A percentile compares a stretch with the other conserved stretches of the same genome.
Conservation (phyloP, 2,888 invertebrate species). For the Geotrupes spiniger region DNA sequence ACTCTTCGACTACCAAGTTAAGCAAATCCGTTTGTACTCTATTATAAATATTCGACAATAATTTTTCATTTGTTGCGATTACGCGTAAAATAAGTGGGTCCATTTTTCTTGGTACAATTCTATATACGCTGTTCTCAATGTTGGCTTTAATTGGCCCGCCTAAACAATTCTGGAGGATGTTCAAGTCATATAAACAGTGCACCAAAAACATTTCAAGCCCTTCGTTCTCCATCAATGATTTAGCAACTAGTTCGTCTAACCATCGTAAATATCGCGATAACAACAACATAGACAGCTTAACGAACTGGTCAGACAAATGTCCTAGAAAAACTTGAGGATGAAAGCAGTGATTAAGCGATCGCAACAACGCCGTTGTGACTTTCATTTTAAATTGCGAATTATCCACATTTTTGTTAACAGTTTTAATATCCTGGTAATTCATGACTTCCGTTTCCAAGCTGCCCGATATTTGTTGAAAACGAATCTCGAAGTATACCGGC, state of each 20-base stretch:
- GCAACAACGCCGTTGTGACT: constrained; percentile 55
- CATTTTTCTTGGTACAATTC: constrained; percentile 35
- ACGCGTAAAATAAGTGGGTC: constrained; percentile 33
- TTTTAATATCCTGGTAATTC: constrained; percentile 24
- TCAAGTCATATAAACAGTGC: constrained; percentile 15
- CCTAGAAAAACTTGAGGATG: constrained; percentile 73
- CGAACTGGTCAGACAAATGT: constrained; percentile 78
- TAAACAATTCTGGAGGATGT: constrained; percentile 13
- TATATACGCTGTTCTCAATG: constrained; percentile 35
- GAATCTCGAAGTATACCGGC: constrained; percentile 94
- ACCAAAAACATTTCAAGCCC: constrained; percentile 16
- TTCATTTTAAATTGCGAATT: constrained; percentile 49
- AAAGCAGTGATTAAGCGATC: constrained; percentile 61
- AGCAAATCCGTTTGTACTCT: constrained; percentile 36
- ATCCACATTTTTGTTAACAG: not conserved
- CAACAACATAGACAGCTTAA: constrained; percentile 84
- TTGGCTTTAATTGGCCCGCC: constrained; percentile 12
- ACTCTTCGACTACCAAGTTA: constrained; percentile 42
- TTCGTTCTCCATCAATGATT: not conserved
- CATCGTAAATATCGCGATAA: constrained; percentile 77
- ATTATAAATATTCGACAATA: constrained; percentile 28
- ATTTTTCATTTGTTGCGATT: constrained; percentile 32
- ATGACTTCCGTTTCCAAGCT: constrained; percentile 55
- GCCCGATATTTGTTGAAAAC: constrained; percentile 91
- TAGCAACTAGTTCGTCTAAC: constrained; percentile 47